Evolutionary conservation across 2,888 invertebrate genomes (phyloP).

Genomic region (Tenodera sinensis): DNA sequence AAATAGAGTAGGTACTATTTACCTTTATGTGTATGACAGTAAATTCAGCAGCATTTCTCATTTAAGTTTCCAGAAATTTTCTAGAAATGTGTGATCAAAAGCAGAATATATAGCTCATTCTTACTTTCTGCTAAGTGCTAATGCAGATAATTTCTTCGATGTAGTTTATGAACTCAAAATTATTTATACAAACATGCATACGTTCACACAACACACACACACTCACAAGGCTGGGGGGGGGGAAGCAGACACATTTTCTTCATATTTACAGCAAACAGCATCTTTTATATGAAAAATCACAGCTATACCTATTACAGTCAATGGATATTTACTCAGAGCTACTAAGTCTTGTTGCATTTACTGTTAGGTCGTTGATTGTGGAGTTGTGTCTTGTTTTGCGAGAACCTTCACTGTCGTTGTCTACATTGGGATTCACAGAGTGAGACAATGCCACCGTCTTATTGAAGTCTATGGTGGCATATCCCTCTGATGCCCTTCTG

Average conservation of each 20-base stretch:
- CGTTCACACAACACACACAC: background rate
- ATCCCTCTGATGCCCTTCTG: conserved; percentile 57
- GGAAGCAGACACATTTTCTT: background rate
- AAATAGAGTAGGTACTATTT: background rate
- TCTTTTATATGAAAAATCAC: background rate
- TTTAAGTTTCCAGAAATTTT: too few relatives aligned
- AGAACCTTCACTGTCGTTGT: conserved; percentile 67
- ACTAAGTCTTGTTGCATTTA: conserved; percentile 49
- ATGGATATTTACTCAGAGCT: conserved; percentile 44
- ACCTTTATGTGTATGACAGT: background rate
- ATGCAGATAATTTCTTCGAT: background rate
- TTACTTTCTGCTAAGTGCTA: background rate
- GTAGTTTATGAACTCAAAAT: background rate
- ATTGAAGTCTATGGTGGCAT: conserved; percentile 91
- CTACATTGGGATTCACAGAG: conserved; percentile 68
- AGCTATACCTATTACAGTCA: background rate
- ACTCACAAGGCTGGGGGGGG: background rate
- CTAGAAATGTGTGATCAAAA: background rate
- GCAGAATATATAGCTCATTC: background rate
- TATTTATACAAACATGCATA: background rate
- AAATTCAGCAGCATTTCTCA: background rate
- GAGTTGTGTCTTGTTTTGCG: conserved; percentile 82
- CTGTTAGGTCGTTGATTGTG: conserved; percentile 56
- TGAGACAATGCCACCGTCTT: conserved; percentile 86
- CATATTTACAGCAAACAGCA: background rate